A percentile compares a stretch with the other conserved stretches of the same genome.
phyloP scores from a whole-genome alignment of 2,888 invertebrate species.

The Patella pellucida region DNA sequence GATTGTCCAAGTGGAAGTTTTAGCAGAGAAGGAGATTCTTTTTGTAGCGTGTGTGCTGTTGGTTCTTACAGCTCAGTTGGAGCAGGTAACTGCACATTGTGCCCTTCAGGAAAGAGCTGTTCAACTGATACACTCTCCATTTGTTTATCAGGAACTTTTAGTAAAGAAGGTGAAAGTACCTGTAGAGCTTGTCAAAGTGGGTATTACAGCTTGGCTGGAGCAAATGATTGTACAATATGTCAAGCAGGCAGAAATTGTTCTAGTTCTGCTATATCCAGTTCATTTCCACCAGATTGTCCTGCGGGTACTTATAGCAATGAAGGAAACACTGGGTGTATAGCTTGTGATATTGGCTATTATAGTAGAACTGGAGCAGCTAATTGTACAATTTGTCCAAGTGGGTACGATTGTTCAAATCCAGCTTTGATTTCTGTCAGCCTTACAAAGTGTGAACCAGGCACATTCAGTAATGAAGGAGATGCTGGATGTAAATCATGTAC shows the following conservation, averaged over 20 bases:
- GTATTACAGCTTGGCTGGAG: slow-evolving; percentile 18
- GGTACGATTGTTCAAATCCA: slow-evolving; percentile 21
- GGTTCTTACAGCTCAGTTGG: slow-evolving; percentile 58
- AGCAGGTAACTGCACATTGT: slow-evolving; percentile 52
- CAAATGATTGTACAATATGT: background rate
- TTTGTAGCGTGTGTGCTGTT: slow-evolving; percentile 55
- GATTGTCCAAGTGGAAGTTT: slow-evolving; percentile 59
- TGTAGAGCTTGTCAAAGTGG: slow-evolving; percentile 51
- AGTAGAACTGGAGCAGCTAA: background rate
- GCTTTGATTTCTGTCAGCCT: background rate
- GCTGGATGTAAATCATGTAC: slow-evolving; percentile 28
- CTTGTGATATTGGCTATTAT: slow-evolving; percentile 34
- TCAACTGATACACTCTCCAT: slow-evolving; percentile 47
- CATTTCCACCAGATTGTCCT: slow-evolving; percentile 14
- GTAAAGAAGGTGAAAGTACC: slow-evolving; percentile 43
- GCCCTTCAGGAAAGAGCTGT: slow-evolving; percentile 62
- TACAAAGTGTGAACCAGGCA: background rate
- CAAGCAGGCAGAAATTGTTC: background rate
- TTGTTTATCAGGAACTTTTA: slow-evolving; percentile 56
- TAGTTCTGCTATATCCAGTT: background rate
- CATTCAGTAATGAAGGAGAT: slow-evolving; percentile 23
- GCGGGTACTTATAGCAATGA: slow-evolving; percentile 32
- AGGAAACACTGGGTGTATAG: slow-evolving; percentile 31
- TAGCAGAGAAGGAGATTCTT: slow-evolving; percentile 54
- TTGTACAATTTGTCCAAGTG: slow-evolving; percentile 15